phyloP scores from a whole-genome alignment of 2,113 vertebrate genomes.

The Scomber japonicus region DNA sequence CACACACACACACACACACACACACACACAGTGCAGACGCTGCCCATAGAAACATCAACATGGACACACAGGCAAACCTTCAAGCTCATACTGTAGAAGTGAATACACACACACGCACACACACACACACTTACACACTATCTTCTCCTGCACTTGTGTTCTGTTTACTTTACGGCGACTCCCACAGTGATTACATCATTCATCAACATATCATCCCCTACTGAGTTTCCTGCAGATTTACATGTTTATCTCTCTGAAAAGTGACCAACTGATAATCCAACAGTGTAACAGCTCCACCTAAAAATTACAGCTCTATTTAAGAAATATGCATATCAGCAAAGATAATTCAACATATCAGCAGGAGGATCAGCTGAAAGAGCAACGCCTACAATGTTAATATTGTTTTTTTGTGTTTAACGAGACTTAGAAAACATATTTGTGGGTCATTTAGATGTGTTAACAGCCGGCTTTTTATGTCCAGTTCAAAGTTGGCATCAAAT shows the following conservation, averaged over 20 bases:
- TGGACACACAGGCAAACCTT: neutral
- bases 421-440: too few relatives aligned
- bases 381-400: too few relatives aligned
- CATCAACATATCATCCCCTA: constrained; percentile 3
- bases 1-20: too few relatives aligned
- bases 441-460: neutral
- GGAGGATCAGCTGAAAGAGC: neutral
- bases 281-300: neutral
- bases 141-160: neutral
- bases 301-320: too few relatives aligned
- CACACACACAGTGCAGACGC: too few relatives aligned
- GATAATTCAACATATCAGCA: neutral
- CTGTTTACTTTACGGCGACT: constrained; percentile 10
- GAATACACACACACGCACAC: too few relatives aligned
- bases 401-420: too few relatives aligned
- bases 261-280: neutral
- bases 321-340: neutral
- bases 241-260: neutral
- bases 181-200: neutral
- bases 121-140: neutral
- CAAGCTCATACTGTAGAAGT: too few relatives aligned
- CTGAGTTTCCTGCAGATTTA: constrained; percentile 7
- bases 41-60: neutral
- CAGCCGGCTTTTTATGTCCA: too few relatives aligned
- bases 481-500: too few relatives aligned